Percentiles rank a stretch among this genome's conserved stretches.
Conservation (phyloP, 2,888 invertebrate species). For the Harpalus rufipes region DNA sequence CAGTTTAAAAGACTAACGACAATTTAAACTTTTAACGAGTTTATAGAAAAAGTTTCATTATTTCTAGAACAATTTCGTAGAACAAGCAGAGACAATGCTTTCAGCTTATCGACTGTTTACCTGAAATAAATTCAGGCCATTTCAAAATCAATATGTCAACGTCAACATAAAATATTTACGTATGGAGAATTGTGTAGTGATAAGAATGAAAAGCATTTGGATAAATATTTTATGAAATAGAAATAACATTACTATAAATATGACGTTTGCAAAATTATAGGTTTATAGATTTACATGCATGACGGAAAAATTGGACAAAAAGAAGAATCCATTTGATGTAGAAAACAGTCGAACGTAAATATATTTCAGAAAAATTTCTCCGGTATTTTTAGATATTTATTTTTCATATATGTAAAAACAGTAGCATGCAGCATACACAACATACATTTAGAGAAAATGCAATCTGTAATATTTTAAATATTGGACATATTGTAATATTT, state of each 20-base stretch:
- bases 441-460: no score
- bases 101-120: conserved; percentile 13
- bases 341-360: background rate
- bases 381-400: background rate
- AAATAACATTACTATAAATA: conserved; percentile 18
- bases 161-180: conserved; percentile 25
- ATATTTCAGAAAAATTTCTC: background rate
- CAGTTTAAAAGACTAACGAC: background rate
- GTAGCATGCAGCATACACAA: background rate
- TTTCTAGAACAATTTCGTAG: background rate
- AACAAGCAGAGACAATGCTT: conserved; percentile 15
- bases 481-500: no score
- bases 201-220: conserved; percentile 1
- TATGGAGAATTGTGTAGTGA: conserved; percentile 19
- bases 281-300: background rate
- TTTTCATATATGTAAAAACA: conserved; percentile 45
- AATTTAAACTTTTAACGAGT: background rate
- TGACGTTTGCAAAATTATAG: background rate
- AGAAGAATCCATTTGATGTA: background rate
- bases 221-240: conserved; percentile 5
- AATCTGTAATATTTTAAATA: no score
- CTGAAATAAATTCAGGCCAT: conserved; percentile 31
- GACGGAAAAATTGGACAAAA: background rate
- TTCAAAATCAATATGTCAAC: conserved; percentile 18
- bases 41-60: background rate